Conservation (phyloP, 2,888 invertebrate species). For the Horisme vitalbata region DNA sequence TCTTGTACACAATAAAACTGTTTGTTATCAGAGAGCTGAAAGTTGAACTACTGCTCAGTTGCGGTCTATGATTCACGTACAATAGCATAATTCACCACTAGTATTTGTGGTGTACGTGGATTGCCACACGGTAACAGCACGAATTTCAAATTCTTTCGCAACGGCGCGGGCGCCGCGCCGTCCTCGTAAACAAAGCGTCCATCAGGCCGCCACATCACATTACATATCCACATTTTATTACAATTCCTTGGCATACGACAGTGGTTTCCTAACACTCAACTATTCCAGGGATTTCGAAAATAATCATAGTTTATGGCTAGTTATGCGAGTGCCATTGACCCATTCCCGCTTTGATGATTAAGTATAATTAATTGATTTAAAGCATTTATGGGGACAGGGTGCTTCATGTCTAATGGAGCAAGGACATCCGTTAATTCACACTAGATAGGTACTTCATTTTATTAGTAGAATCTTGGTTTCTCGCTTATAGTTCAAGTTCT, state of each 20-base stretch:
- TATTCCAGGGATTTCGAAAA: constrained; percentile 54
- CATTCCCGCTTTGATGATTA: constrained; percentile 48
- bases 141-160: constrained; percentile 58
- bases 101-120: constrained; percentile 49
- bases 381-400: constrained; percentile 31
- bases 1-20: constrained; percentile 10
- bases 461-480: constrained; percentile 17
- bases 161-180: constrained; percentile 41
- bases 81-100: constrained; percentile 40
- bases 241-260: constrained; percentile 55
- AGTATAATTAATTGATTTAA: constrained; percentile 37
- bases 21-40: constrained; percentile 24
- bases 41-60: constrained; percentile 26
- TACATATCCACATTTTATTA: constrained; percentile 52
- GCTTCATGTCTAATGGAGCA: constrained; percentile 38
- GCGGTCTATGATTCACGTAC: constrained; percentile 44
- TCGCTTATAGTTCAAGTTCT: constrained; percentile 4
- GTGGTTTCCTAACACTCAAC: constrained; percentile 54
- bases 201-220: constrained; percentile 44
- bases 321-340: constrained; percentile 63
- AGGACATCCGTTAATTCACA: constrained; percentile 36
- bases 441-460: constrained; percentile 19
- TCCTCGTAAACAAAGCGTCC: constrained; percentile 65
- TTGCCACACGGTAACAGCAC: constrained; percentile 49
- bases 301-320: constrained; percentile 47